Percentiles rank a stretch among this genome's conserved stretches.
phyloP scores from a whole-genome alignment of 2,797 vertebrate species.

The Hemitrygon akajei region DNA sequence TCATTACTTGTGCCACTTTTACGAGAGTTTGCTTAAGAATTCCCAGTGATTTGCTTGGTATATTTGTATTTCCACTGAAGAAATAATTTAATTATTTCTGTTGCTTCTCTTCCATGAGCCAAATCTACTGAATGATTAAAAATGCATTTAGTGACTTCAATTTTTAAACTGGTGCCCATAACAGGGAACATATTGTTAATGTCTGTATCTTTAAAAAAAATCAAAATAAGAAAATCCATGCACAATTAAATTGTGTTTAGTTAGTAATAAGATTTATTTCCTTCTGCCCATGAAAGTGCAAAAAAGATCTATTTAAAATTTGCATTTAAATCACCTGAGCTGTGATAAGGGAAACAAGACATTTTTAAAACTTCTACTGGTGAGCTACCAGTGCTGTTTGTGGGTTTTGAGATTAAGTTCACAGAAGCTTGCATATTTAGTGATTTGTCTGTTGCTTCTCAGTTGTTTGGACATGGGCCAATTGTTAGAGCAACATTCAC shows the following conservation, averaged over 20 bases:
- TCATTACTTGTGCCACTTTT: background rate
- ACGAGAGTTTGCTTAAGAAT: background rate
- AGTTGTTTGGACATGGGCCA: too few species aligned
- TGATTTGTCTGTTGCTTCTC: too few species aligned
- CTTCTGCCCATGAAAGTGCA: background rate
- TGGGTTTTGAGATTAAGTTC: background rate
- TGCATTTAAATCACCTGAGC: background rate
- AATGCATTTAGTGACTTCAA: background rate
- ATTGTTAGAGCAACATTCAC: too few species aligned
- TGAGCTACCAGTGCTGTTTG: background rate
- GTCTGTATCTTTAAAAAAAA: background rate
- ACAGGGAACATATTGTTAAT: background rate
- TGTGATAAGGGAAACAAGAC: background rate
- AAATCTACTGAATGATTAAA: background rate
- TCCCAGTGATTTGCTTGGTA: background rate
- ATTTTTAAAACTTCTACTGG: background rate
- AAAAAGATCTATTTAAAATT: background rate
- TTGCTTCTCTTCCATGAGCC: background rate
- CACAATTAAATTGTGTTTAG: background rate
- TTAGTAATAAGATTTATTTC: background rate
- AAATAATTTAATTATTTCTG: background rate
- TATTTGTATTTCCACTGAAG: background rate
- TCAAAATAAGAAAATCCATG: background rate
- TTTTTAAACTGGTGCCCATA: background rate
- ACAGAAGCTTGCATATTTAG: background rate